Conservation (phyloP, 2,888 invertebrate genomes). For the Balanococcus diminutus region DNA sequence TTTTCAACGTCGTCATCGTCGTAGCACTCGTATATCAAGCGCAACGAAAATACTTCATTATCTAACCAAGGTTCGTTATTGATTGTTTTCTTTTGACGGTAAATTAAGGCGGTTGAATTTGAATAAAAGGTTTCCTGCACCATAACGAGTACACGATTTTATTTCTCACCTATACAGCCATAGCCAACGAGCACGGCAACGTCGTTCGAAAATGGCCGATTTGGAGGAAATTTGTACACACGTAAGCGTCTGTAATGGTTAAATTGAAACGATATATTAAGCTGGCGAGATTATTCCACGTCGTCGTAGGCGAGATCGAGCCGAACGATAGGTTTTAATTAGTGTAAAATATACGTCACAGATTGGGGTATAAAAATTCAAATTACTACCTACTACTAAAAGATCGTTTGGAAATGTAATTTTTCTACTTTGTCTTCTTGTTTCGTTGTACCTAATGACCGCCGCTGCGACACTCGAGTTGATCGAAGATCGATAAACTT, state of each 20-base stretch:
- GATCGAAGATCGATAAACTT: background rate
- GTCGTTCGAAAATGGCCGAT: background rate
- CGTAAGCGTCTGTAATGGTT: background rate
- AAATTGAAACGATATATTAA: conserved; percentile 5
- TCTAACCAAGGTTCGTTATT: conserved; percentile 28
- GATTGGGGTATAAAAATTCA: background rate
- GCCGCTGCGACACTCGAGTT: background rate
- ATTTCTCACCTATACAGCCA: background rate
- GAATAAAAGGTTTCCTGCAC: background rate
- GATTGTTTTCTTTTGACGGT: conserved; percentile 26
- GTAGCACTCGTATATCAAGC: background rate
- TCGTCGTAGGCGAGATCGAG: background rate
- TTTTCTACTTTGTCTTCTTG: background rate
- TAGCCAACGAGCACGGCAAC: background rate
- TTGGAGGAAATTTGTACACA: background rate
- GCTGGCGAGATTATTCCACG: background rate
- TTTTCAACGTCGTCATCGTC: background rate
- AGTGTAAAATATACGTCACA: background rate
- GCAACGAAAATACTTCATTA: conserved; percentile 38
- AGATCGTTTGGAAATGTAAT: background rate
- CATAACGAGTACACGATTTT: background rate
- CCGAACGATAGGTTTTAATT: background rate
- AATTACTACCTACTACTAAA: background rate
- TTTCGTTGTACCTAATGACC: background rate
- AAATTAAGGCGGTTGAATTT: conserved; percentile 15